A percentile compares a stretch with the other conserved stretches of the same genome.
Evolutionary conservation across 2,113 vertebrate genomes (phyloP).

Genomic region (Rhabdornis inornatus): DNA sequence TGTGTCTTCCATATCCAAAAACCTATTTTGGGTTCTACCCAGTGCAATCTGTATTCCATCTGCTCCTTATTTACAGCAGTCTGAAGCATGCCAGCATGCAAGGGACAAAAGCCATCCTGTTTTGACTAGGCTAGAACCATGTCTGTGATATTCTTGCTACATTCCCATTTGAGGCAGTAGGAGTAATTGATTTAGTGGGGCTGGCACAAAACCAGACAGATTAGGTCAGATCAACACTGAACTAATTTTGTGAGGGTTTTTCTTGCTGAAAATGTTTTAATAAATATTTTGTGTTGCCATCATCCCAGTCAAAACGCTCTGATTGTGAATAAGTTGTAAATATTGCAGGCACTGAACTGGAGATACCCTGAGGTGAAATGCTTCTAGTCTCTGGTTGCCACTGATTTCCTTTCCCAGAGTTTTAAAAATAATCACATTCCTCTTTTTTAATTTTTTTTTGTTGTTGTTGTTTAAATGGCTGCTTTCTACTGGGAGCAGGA

Average conservation of each 20-base stretch:
- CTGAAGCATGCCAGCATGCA: background rate
- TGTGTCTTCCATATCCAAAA: background rate
- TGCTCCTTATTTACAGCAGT: background rate
- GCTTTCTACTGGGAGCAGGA: background rate
- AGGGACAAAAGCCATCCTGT: background rate
- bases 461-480: background rate
- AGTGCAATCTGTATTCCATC: background rate
- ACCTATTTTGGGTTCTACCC: background rate
- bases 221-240: background rate
- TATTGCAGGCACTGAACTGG: background rate
- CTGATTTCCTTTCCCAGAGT: background rate
- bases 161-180: background rate
- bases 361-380: background rate
- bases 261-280: background rate
- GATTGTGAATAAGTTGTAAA: background rate
- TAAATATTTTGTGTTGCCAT: background rate
- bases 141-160: background rate
- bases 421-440: background rate
- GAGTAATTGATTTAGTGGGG: background rate
- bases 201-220: background rate
- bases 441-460: background rate
- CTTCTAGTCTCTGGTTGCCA: background rate
- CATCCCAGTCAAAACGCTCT: background rate
- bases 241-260: background rate
- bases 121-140: background rate